A percentile compares a stretch with the other conserved stretches of the same genome.
Conservation (phyloP, 2,113 vertebrate species). For the Scomber colias region DNA sequence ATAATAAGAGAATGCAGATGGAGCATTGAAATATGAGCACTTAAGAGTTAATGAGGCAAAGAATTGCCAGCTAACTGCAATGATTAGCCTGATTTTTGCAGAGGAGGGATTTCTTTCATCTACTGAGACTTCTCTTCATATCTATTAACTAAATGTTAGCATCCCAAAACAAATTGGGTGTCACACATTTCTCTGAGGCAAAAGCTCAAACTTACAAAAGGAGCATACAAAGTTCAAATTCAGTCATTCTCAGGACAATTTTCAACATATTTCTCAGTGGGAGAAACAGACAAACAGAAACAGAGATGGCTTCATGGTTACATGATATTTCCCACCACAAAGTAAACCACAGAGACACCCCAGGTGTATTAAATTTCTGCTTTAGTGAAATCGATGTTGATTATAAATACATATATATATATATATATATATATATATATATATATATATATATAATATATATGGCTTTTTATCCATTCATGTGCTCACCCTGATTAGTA, state of each 20-base stretch:
- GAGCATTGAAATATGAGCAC: conserved; percentile 58
- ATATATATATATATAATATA: neutral
- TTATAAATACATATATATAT: neutral
- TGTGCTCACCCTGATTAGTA: conserved; percentile 41
- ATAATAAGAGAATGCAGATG: conserved; percentile 59
- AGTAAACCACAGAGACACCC: neutral
- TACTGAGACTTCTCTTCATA: conserved; percentile 48
- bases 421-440: neutral
- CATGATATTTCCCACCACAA: neutral
- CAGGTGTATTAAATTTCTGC: conserved; percentile 2
- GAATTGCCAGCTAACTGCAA: conserved; percentile 54
- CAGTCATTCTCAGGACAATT: conserved; percentile 5
- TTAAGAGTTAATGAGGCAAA: conserved; percentile 61
- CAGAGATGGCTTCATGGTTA: neutral
- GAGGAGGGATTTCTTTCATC: conserved; percentile 47
- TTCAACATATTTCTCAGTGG: conserved; percentile 6
- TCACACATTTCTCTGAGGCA: conserved; percentile 35
- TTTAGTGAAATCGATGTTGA: conserved; percentile 18
- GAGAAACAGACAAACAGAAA: neutral
- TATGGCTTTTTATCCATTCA: neutral
- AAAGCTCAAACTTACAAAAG: conserved; percentile 27
- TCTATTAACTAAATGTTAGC: conserved; percentile 63
- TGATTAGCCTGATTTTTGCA: conserved; percentile 52
- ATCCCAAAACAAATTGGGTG: conserved; percentile 37
- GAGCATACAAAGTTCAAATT: conserved; percentile 20